phyloP scores from a whole-genome alignment of 2,797 vertebrate species.

The Betta splendens region DNA sequence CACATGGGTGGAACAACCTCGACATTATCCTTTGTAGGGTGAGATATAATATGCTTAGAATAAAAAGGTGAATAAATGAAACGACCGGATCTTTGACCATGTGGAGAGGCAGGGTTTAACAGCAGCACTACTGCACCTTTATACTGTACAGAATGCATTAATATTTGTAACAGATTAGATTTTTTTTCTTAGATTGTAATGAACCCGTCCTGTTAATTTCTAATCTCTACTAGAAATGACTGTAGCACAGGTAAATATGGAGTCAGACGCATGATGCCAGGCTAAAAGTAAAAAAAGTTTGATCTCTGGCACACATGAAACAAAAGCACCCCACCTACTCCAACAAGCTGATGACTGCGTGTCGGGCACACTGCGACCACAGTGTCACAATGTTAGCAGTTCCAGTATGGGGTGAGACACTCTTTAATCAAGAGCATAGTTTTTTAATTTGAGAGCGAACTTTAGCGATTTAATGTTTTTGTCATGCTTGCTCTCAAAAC shows the following conservation, averaged over 20 bases:
- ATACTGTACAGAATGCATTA: constrained; percentile 22
- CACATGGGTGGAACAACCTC: too few species aligned
- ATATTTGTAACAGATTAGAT: constrained; percentile 11
- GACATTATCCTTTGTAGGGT: too few species aligned
- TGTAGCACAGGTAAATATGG: constrained; percentile 12
- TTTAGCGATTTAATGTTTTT: too few species aligned
- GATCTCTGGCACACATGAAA: constrained; percentile 39
- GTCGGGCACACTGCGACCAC: constrained; percentile 6
- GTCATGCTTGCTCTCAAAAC: too few species aligned
- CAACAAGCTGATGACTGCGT: constrained; percentile 13
- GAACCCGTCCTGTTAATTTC: background rate
- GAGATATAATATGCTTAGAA: too few species aligned
- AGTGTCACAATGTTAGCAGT: constrained; percentile 50
- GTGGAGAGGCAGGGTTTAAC: constrained; percentile 32
- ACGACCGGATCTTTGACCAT: constrained; percentile 6
- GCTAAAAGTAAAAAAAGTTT: constrained; percentile 19
- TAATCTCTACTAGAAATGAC: background rate
- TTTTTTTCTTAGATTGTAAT: background rate
- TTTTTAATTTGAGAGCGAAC: too few species aligned
- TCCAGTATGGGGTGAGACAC: too few species aligned
- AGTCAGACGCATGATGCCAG: constrained; percentile 9
- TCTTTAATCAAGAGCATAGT: too few species aligned
- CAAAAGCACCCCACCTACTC: constrained; percentile 24
- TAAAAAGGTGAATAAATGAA: background rate
- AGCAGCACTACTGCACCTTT: constrained; percentile 1